Evolutionary conservation across 2,113 vertebrate genomes (phyloP), one percentile per base, ranked within the genome.

Genomic region (Toxotes chatareus): DNA sequence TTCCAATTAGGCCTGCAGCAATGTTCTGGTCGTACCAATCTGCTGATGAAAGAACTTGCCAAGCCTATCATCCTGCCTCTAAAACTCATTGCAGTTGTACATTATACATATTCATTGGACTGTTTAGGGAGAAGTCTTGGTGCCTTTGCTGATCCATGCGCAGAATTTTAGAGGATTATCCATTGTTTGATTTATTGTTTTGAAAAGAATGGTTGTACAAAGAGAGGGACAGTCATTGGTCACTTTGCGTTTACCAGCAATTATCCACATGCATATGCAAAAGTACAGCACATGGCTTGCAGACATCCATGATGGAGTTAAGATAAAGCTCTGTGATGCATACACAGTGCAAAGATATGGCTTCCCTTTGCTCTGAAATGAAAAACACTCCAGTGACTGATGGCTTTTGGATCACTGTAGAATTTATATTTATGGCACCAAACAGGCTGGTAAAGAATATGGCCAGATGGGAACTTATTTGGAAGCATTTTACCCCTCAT

Each of bases 1-100:
- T 94, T 94, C 86, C 83, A 91, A 94, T 93, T 90, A 92, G 81
- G 88, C 91, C 86, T 19, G 67, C 74, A 85, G 90, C 83, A 4
- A 59, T 46, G 21, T 85, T 82, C 69, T 80, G 76, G 84, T 88
- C 61, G 34, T 19, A 76, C 73, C 86, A 82, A 88, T 87, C 86
- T 88, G 80, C 90, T 91, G 88, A 94, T 92, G 88, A 93, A 92
- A 94, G 81, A 86, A 79, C 66, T 79, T 36, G 73, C 76, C 80
- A n/a, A 76, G 83, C 65, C 73, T 69, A 74, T 84, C 84, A 78
- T 63, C 56, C 71, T 62, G 23, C 60, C 65, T 75, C 59, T 72
- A 69, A 83, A 76, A 77, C 46, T 32, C 60, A 60, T 31, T 67
- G 67, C 57, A 75, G 56, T 68, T 78, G 47, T 70, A 60, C 27